Evolutionary conservation across 2,888 invertebrate species (phyloP).

Genomic region (Eupithecia exiguata): DNA sequence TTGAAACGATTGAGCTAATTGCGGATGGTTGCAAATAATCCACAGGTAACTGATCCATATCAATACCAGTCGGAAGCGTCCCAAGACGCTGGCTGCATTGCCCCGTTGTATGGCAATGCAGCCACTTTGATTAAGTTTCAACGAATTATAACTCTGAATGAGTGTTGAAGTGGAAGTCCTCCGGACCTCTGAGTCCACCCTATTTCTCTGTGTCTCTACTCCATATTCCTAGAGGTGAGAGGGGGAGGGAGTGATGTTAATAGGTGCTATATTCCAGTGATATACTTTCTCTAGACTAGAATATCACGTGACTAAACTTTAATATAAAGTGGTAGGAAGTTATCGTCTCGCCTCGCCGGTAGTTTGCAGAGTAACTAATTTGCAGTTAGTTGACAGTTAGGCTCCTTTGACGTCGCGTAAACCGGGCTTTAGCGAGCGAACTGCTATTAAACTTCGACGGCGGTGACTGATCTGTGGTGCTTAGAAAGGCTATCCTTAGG

Average conservation of each 20-base stretch:
- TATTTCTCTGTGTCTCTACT: not conserved
- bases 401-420: constrained; percentile 65
- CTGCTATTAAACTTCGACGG: constrained; percentile 48
- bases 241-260: too few relatives aligned
- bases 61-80: too few relatives aligned
- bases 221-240: too few relatives aligned
- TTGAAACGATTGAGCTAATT: too few relatives aligned
- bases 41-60: too few relatives aligned
- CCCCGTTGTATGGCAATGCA: too few relatives aligned
- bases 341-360: constrained; percentile 47
- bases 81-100: too few relatives aligned
- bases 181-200: not conserved
- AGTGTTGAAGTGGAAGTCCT: not conserved
- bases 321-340: constrained; percentile 48
- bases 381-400: constrained; percentile 68
- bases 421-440: constrained; percentile 54
- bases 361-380: constrained; percentile 66
- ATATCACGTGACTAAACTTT: not conserved
- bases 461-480: not conserved
- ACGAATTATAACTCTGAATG: not conserved
- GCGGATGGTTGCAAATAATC: too few relatives aligned
- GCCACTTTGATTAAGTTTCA: not conserved
- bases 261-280: not conserved
- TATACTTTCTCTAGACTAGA: not conserved
- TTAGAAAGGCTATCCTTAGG: too few relatives aligned